Evolutionary conservation across 1,140 invertebrate genomes (phyloP), one percentile per base, ranked within the genome.

Genomic region (Schmidtea mediterranea): DNA sequence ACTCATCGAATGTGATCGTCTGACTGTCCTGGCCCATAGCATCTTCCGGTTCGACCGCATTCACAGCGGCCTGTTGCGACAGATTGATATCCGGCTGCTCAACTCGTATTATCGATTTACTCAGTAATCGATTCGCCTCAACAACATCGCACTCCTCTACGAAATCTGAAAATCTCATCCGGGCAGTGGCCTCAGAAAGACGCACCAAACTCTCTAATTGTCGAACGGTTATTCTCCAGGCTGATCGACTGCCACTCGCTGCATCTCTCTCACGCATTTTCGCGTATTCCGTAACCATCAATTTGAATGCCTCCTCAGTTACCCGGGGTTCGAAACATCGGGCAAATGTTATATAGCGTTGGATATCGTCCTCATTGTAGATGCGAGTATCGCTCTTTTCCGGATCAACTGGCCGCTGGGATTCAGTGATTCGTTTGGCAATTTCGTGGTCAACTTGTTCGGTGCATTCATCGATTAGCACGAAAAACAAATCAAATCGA

Each of bases 401-500:
- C 0, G 72, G 74, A 51, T 74, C 72, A 46, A 76, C 76, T 56
- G 82, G 76, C 46, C 77, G 77, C 60, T 97, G 90, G 24, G 97
- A 66, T 60, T 92, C 82, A 0, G 98, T 76, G 54, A 98, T 95
- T 60, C 84, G 80, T 47, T 80, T 73, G 0, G 90, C 90, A 52
- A 98, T 94, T 0, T 82, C 82, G 62, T 86, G 90, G 67, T 95
- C 89, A 1, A 81, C 75, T 51, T 73, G 76, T 67, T 89, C 82
- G 63, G 84, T 89, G 56, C 80, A 81, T 60, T 92, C 83, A 65
- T 92, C 86, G 2, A 95, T 78, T 0, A 98, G 69, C 56, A 98
- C 84, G 66, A 98, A 98, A 67, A 97, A 97, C 0, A 97, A 68
- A 71, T 98, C 92, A 63, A 98, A 98, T 59, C 92, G 72, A 0